These are phyloP conservation scores for Erebia epiphron DNA, from an alignment of 2,888 invertebrate species.

Conservation along the genomic window DNA sequence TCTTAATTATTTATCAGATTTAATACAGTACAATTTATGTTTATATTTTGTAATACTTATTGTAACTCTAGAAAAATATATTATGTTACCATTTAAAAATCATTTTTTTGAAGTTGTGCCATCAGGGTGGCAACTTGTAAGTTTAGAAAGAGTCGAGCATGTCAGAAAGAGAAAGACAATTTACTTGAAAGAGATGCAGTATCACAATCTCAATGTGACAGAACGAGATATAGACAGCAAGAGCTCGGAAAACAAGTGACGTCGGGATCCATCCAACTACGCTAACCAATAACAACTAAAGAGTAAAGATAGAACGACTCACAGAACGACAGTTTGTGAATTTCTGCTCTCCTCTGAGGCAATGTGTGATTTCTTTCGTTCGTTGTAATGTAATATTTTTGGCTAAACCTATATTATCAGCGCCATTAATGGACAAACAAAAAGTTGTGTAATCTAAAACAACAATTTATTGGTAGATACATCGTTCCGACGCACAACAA, in stretches of 20 bases:
- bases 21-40: too few species aligned
- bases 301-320: slow-evolving; percentile 38
- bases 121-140: background rate
- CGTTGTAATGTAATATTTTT: slow-evolving; percentile 58
- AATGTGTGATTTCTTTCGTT: slow-evolving; percentile 65
- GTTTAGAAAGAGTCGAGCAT: background rate
- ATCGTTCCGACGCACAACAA: slow-evolving; percentile 27
- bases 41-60: too few species aligned
- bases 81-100: too few species aligned
- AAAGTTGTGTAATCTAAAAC: slow-evolving; percentile 35
- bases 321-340: slow-evolving; percentile 46
- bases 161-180: slow-evolving; percentile 26
- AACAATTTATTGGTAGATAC: slow-evolving; percentile 20
- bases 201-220: slow-evolving; percentile 4
- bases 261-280: slow-evolving; percentile 41
- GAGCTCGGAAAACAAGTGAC: slow-evolving; percentile 25
- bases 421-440: slow-evolving; percentile 44
- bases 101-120: too few species aligned
- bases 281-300: slow-evolving; percentile 44
- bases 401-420: slow-evolving; percentile 41
- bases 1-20: too few species aligned
- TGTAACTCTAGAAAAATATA: too few species aligned
- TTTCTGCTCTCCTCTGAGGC: slow-evolving; percentile 40
- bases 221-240: slow-evolving; percentile 37
- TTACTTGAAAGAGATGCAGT: slow-evolving; percentile 15